phyloP scores from a whole-genome alignment of 2,888 invertebrate species.

The Catocala nupta region DNA sequence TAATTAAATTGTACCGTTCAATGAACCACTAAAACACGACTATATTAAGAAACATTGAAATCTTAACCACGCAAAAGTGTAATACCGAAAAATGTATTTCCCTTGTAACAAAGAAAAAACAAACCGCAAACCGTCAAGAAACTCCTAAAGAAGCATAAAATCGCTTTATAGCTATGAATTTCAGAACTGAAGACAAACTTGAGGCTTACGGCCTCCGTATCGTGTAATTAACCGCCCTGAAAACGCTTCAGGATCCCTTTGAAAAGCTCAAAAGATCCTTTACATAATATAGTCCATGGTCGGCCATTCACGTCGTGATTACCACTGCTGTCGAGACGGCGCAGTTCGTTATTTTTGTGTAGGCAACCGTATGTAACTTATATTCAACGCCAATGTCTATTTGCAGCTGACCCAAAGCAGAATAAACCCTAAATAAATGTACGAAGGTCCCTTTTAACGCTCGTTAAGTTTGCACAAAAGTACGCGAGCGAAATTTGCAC shows the following conservation, averaged over 20 bases:
- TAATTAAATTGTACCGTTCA: not conserved
- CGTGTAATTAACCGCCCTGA: slow-evolving; percentile 77
- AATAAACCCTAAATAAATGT: slow-evolving; percentile 47
- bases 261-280: slow-evolving; percentile 79
- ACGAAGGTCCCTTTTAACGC: slow-evolving; percentile 41
- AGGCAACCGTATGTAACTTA: slow-evolving; percentile 83
- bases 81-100: slow-evolving; percentile 31
- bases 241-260: slow-evolving; percentile 74
- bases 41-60: slow-evolving; percentile 14
- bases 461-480: slow-evolving; percentile 31
- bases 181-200: slow-evolving; percentile 62
- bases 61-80: slow-evolving; percentile 32
- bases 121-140: slow-evolving; percentile 51
- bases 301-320: slow-evolving; percentile 79
- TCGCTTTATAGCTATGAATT: slow-evolving; percentile 58
- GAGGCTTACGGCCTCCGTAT: slow-evolving; percentile 61
- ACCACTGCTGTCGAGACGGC: slow-evolving; percentile 71
- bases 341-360: slow-evolving; percentile 86
- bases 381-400: slow-evolving; percentile 60
- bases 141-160: slow-evolving; percentile 58
- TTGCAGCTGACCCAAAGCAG: slow-evolving; percentile 47
- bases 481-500: slow-evolving; percentile 54
- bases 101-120: slow-evolving; percentile 50
- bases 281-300: slow-evolving; percentile 78
- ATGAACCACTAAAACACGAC: not conserved